These are phyloP conservation scores for Hydrotaea diabolus DNA, from an alignment of 2,888 invertebrate species.

Conservation along the genomic window DNA sequence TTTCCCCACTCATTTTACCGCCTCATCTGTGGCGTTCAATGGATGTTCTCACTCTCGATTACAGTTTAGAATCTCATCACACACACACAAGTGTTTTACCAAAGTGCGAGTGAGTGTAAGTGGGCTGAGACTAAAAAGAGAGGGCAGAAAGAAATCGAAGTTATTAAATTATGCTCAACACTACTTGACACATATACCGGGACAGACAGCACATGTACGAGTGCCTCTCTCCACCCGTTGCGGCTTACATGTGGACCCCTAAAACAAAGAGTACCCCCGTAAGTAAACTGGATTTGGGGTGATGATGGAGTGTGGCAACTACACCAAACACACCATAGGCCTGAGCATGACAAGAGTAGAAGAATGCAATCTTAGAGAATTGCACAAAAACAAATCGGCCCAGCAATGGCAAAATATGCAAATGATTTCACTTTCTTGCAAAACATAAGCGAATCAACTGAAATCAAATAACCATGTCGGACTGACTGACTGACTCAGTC, in stretches of 20 bases:
- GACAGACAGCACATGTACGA: too few relatives aligned
- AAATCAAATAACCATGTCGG: not conserved
- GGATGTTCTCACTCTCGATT: too few relatives aligned
- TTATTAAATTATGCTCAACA: constrained; percentile 45
- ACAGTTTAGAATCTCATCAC: too few relatives aligned
- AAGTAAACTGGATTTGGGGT: not conserved
- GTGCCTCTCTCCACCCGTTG: too few relatives aligned
- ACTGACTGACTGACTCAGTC: too few relatives aligned
- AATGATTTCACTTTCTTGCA: constrained; percentile 30
- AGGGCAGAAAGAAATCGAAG: constrained; percentile 23
- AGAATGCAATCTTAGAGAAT: not conserved
- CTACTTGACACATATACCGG: constrained; percentile 39
- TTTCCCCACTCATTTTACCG: not conserved
- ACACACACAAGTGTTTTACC: not conserved
- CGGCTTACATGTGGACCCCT: too few relatives aligned
- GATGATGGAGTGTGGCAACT: not conserved
- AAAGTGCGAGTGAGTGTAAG: too few relatives aligned
- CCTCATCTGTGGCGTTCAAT: too few relatives aligned
- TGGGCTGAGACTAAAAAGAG: not conserved
- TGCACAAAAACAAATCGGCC: not conserved
- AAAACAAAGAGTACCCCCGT: too few relatives aligned
- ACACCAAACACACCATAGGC: not conserved
- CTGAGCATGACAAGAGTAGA: not conserved
- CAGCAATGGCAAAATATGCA: constrained; percentile 30
- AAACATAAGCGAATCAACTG: not conserved